Evolutionary conservation across 1,140 invertebrate species (phyloP).

Genomic region (Tribolium castaneum): DNA sequence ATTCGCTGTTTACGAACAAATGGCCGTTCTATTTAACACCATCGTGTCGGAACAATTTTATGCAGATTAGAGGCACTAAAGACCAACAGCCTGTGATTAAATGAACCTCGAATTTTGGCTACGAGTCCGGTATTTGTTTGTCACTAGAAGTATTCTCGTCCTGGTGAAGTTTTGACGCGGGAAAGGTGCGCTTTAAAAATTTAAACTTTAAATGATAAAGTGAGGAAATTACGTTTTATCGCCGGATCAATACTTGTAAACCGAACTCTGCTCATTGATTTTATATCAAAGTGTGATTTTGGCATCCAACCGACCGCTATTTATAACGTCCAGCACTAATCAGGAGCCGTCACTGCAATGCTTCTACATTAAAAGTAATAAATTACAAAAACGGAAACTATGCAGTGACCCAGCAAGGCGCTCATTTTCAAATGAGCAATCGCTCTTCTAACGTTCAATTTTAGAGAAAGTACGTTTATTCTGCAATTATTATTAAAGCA

Average conservation of each 20-base stretch:
- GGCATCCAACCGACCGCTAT: slow-evolving; percentile 7
- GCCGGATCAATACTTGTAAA: neutral
- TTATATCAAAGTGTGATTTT: slow-evolving; percentile 32
- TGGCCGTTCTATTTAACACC: slow-evolving; percentile 13
- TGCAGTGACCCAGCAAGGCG: neutral
- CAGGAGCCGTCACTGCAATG: slow-evolving; percentile 5
- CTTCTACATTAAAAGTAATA: slow-evolving; percentile 22
- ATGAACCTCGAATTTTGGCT: neutral
- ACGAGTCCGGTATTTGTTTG: slow-evolving; percentile 10
- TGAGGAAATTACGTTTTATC: neutral
- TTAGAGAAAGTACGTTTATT: slow-evolving; percentile 32
- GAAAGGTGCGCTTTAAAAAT: neutral
- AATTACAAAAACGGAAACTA: neutral
- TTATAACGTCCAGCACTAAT: slow-evolving; percentile 15
- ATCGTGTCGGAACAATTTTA: slow-evolving; percentile 13
- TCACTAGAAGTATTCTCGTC: neutral
- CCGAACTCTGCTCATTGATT: neutral
- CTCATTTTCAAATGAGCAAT: slow-evolving; percentile 7
- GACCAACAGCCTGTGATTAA: slow-evolving; percentile 12
- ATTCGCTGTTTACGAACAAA: slow-evolving; percentile 22
- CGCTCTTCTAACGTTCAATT: slow-evolving; percentile 3
- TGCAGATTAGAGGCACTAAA: slow-evolving; percentile 10
- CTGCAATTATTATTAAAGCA: neutral
- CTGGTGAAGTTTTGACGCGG: neutral
- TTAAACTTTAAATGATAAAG: neutral